Percentiles rank a stretch among this genome's conserved stretches.
Evolutionary conservation across 2,888 invertebrate genomes (phyloP).

Genomic region (Andrena dorsata): DNA sequence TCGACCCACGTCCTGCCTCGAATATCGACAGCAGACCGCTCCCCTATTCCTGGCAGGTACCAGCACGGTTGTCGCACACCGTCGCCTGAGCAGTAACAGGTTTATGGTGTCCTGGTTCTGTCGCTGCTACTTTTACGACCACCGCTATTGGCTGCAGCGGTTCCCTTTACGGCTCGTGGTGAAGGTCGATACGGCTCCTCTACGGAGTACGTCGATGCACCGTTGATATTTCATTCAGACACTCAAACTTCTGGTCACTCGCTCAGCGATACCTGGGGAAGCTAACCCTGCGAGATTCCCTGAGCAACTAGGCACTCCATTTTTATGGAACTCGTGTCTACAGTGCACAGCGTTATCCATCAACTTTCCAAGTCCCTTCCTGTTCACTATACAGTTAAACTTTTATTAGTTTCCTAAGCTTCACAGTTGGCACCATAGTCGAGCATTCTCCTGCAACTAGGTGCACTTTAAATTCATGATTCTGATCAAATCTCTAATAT

Average conservation of each 20-base stretch:
- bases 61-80: constrained; percentile 41
- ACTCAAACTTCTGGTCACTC: neutral
- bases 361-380: neutral
- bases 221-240: constrained; percentile 32
- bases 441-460: no score
- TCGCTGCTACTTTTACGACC: constrained; percentile 63
- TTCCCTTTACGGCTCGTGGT: constrained; percentile 42
- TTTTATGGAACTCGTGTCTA: neutral
- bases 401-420: no score
- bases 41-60: constrained; percentile 44
- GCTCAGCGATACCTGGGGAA: neutral
- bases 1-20: constrained; percentile 20
- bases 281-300: no score
- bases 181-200: constrained; percentile 52
- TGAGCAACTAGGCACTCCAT: no score
- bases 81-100: constrained; percentile 58
- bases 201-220: constrained; percentile 7
- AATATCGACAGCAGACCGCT: constrained; percentile 19
- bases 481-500: neutral
- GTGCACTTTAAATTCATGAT: no score
- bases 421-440: no score
- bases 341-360: neutral
- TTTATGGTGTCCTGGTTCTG: constrained; percentile 55
- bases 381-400: no score
- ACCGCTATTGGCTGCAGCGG: constrained; percentile 60